A percentile compares a stretch with the other conserved stretches of the same genome.
Conservation (phyloP, 2,888 invertebrate species). For the Plebejus melissa region DNA sequence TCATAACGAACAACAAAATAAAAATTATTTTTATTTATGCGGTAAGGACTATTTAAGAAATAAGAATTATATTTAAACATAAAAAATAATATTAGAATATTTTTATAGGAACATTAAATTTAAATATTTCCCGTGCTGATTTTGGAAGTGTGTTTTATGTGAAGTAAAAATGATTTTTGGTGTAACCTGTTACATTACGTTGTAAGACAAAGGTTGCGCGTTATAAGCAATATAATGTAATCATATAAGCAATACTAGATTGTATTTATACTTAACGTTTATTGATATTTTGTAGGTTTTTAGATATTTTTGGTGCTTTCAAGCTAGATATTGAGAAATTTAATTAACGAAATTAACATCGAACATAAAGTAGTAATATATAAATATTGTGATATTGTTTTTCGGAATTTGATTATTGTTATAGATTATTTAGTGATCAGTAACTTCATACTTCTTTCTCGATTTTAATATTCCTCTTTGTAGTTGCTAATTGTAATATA, state of each 20-base stretch:
- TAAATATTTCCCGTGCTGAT: not conserved
- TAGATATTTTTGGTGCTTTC: conserved; percentile 71
- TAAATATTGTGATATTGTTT: conserved; percentile 46
- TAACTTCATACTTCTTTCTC: conserved; percentile 36
- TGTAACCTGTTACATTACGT: conserved; percentile 8
- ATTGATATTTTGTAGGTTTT: conserved; percentile 59
- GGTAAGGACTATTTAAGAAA: conserved; percentile 5
- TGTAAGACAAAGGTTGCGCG: conserved; percentile 60
- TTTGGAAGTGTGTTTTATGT: not conserved
- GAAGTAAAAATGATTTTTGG: conserved; percentile 10
- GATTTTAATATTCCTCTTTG: conserved; percentile 36
- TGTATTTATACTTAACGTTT: conserved; percentile 52
- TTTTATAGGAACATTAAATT: conserved; percentile 16
- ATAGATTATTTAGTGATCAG: conserved; percentile 34
- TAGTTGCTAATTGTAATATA: conserved; percentile 47
- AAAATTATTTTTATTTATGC: not conserved
- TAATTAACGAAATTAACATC: conserved; percentile 62
- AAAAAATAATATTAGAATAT: conserved; percentile 16
- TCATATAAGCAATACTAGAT: conserved; percentile 72
- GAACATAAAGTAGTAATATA: conserved; percentile 56
- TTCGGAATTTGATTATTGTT: conserved; percentile 43
- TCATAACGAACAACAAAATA: conserved; percentile 2
- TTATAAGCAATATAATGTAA: conserved; percentile 73
- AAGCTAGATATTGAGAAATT: conserved; percentile 55
- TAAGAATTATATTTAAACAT: not conserved